Evolutionary conservation across 2,113 vertebrate genomes (phyloP), one percentile per base, ranked within the genome.

Genomic region (Phaethon lepturus): DNA sequence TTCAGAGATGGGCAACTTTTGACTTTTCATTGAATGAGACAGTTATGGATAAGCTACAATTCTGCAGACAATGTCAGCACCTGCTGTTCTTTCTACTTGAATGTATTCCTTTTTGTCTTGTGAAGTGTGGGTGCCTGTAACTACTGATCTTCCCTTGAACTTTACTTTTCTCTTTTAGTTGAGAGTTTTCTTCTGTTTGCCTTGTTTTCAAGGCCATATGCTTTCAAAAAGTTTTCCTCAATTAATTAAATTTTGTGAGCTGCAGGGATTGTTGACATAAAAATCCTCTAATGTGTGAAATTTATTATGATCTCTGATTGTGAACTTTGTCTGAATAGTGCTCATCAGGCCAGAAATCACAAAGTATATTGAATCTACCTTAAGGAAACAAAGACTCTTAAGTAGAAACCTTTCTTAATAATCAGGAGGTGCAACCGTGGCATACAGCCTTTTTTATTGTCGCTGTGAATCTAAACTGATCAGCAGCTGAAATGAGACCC

Each of bases 271-370:
- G 89, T 90, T 84, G 82, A 75, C 45, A 59, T 75, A 15, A 17
- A 86, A 62, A n/a, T 74, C 82, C 74, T 31, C 18, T 62, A 49
- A 40, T 68, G 20, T 10, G 7, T 95, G 47, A 58, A 72, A 78
- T 66, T 42, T 84, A 3, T 56, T 76, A 47, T 55, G 28, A 72
- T 74, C 11, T 90, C 77, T 81, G 58, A 91, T 90, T 62, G 42
- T 69, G 71, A 88, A 58, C 44, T 92, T 91, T 75, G 13, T 53
- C 45, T 84, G 75, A 95, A 80, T 77, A 88, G 45, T 80, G 52
- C 40, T 92, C 50, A 88, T 91, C 29, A 91, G 68, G 44, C 88
- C 13, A 91, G 63, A 86, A 92, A 90, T 92, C 67, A 67, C 62
- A 44, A 60, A 50, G 31, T 29, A 10, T 66, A 23, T 85, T 66